These are phyloP conservation scores for Dascyllus trimaculatus DNA, from an alignment of 2,113 vertebrate genomes.

Conservation along the genomic window DNA sequence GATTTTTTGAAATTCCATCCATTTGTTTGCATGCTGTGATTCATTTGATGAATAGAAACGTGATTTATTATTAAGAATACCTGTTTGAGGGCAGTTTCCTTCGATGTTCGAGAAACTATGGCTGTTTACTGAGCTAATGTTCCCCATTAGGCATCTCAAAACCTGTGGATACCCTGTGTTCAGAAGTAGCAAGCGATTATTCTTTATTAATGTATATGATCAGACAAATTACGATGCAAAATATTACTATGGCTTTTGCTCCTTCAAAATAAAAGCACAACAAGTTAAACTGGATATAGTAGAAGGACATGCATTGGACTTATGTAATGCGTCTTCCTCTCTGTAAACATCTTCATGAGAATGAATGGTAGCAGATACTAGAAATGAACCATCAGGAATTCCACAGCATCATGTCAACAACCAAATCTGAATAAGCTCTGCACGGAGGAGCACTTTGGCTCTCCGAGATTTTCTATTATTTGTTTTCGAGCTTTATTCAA, in stretches of 20 bases:
- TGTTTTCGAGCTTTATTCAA: slow-evolving; percentile 70
- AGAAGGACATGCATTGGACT: neutral
- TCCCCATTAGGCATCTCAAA: no score
- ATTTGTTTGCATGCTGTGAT: neutral
- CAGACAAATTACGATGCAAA: neutral
- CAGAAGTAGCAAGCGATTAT: no score
- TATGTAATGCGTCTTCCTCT: neutral
- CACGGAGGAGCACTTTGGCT: slow-evolving; percentile 21
- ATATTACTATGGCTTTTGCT: no score
- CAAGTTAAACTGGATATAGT: neutral
- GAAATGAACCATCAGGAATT: neutral
- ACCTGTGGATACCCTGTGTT: no score
- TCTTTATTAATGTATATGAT: no score
- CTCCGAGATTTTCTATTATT: slow-evolving; percentile 55
- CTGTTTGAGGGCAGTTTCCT: neutral
- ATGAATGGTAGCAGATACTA: neutral
- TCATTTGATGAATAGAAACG: slow-evolving; percentile 8
- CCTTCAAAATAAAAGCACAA: neutral
- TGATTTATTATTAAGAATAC: slow-evolving; percentile 4
- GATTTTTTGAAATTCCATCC: neutral
- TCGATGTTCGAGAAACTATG: neutral
- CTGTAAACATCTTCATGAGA: neutral
- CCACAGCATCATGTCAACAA: neutral
- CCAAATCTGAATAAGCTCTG: slow-evolving; percentile 14
- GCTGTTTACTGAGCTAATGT: neutral